Base-by-base conservation (phyloP, 1,140 invertebrate genomes). In the Dinothrombium tinctorium region DNA sequence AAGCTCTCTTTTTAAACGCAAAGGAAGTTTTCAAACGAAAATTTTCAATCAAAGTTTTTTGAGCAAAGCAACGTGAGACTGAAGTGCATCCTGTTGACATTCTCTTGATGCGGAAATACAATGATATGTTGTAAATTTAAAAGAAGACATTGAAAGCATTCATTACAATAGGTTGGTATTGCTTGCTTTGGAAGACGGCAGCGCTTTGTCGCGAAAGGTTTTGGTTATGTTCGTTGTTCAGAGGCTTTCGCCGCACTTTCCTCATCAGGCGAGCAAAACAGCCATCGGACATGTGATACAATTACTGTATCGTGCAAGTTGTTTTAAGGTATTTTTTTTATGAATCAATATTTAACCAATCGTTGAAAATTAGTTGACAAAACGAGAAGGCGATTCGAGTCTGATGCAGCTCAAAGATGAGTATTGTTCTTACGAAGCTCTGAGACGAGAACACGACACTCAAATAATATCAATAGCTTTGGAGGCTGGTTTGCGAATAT, bases 201-300 rank as follows among this genome's bases (percentile, higher is more conserved):
- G 84, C 4, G 79, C 84, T n/a, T 62, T 98, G 43, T 94, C 87
- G 0, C 66, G 92, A 43, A 98, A 98, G 64, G 89, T 95, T 20
- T 63, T 98, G 46, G 90, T 98, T 29, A 83, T 96, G 76, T 98
- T 94, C 68, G 86, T 98, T 31, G 90, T 96, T 28, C 86, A 96
- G 62, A 69, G 84, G 53, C 62, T 98, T 41, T 78, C 87, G 56
- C 74, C 80, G 26, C 80, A 89, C 57, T 98, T 92, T 63, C 83
- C 89, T 4, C 42, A 44, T 28, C 89, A 95, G 65, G 84, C 89
- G 33, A 94, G 86, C 4, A 96, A 96, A 65, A 96, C 89, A 6
- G 89, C 82, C 53, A 92, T 96, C 53, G 92, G 92, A 2, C 92
- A 98, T 63, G 90, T 98, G 24, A 90, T 98, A 17, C 92, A 98